Percentiles rank a stretch among this genome's conserved stretches.
phyloP scores from a whole-genome alignment of 1,140 invertebrate species.

The Agrypnia vestita region DNA sequence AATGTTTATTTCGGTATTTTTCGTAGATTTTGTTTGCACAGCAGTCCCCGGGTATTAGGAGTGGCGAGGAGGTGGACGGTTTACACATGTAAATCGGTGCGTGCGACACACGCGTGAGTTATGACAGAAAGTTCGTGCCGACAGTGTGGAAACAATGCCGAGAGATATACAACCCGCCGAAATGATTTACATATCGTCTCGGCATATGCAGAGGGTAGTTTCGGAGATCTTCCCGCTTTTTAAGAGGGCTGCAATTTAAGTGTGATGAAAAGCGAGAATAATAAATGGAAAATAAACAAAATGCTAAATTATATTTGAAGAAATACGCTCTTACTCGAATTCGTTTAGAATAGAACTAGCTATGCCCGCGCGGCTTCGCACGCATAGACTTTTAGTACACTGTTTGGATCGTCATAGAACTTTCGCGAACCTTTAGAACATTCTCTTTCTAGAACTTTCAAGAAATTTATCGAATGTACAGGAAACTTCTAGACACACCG shows the following conservation, averaged over 20 bases:
- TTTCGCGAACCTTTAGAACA: no score
- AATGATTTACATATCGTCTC: constrained; percentile 60
- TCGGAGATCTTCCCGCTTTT: constrained; percentile 15
- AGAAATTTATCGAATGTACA: no score
- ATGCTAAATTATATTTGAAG: neutral
- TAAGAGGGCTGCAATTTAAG: constrained; percentile 40
- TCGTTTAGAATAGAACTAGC: no score
- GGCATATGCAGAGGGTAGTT: constrained; percentile 54
- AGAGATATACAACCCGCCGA: constrained; percentile 55
- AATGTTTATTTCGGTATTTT: constrained; percentile 23
- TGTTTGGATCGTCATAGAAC: no score
- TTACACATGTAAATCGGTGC: constrained; percentile 62
- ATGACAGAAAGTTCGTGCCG: constrained; percentile 60
- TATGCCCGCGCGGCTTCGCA: no score
- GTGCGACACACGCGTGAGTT: constrained; percentile 61
- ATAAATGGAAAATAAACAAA: constrained; percentile 7
- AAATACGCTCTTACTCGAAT: neutral
- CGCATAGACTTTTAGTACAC: no score
- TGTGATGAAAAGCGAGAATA: constrained; percentile 22
- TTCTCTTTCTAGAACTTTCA: no score
- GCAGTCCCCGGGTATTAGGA: constrained; percentile 21
- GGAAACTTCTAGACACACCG: no score
- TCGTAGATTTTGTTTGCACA: constrained; percentile 24
- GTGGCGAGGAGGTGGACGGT: constrained; percentile 31
- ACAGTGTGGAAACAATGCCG: constrained; percentile 60